phyloP scores from a whole-genome alignment of 1,140 invertebrate genomes.

The Thaumatotibia leucotreta region DNA sequence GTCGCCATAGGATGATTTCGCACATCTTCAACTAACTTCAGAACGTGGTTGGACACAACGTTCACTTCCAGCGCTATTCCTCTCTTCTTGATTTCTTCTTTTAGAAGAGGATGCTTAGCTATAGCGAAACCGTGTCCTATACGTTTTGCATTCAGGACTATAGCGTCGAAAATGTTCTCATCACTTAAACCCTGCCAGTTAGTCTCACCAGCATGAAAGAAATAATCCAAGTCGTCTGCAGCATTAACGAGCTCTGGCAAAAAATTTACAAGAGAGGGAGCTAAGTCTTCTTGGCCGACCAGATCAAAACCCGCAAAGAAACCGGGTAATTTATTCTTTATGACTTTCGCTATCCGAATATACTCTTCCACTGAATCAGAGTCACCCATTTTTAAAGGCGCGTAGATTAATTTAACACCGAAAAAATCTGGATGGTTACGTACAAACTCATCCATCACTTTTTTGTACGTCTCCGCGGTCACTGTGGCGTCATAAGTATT shows the following conservation, averaged over 20 bases:
- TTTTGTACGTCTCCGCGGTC: constrained; percentile 78
- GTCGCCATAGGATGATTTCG: constrained; percentile 84
- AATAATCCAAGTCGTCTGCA: constrained; percentile 78
- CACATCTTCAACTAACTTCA: constrained; percentile 82
- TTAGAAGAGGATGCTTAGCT: constrained; percentile 84
- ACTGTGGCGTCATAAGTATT: constrained; percentile 74
- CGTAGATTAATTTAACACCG: constrained; percentile 85
- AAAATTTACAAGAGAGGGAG: constrained; percentile 79
- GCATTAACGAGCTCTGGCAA: constrained; percentile 75
- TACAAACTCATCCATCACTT: constrained; percentile 77
- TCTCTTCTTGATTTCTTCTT: constrained; percentile 78
- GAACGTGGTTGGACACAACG: constrained; percentile 86
- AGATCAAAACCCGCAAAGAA: constrained; percentile 87
- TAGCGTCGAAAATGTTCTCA: constrained; percentile 86
- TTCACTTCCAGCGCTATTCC: constrained; percentile 85
- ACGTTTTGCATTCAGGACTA: constrained; percentile 83
- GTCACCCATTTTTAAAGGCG: constrained; percentile 74
- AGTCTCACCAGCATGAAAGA: constrained; percentile 91
- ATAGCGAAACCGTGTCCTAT: constrained; percentile 83
- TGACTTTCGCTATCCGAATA: constrained; percentile 67
- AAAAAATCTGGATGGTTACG: constrained; percentile 81
- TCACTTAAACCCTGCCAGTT: constrained; percentile 84
- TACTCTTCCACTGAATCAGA: constrained; percentile 57
- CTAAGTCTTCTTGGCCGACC: constrained; percentile 85
- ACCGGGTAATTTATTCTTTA: constrained; percentile 69